Conservation (phyloP, 1,140 invertebrate genomes). For the Saccostrea glomerata region DNA sequence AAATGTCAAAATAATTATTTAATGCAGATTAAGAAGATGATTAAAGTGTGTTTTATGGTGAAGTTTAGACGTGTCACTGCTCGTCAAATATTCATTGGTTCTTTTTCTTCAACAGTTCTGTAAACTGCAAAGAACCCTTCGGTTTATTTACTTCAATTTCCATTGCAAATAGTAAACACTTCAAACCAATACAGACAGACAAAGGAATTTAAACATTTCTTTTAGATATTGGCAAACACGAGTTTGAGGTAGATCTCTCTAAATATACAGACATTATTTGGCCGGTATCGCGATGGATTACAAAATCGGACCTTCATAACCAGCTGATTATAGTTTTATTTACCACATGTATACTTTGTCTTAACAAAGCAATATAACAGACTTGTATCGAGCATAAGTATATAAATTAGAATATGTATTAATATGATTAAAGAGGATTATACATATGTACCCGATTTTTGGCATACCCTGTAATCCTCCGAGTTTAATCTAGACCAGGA, state of each 20-base stretch:
- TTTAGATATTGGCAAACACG: not conserved
- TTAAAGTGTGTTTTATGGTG: slow-evolving; percentile 11
- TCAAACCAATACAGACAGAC: not conserved
- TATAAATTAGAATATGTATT: not conserved
- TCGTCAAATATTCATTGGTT: not conserved
- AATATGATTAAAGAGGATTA: not conserved
- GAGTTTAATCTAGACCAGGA: not conserved
- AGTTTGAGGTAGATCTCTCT: not conserved
- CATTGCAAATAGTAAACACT: slow-evolving; percentile 21
- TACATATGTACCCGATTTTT: slow-evolving; percentile 6
- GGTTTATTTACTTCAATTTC: slow-evolving; percentile 1
- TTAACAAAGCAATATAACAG: not conserved
- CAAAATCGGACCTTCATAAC: not conserved
- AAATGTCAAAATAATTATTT: slow-evolving; percentile 37
- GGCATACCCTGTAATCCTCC: not conserved
- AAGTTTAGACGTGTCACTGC: slow-evolving; percentile 12
- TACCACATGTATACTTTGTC: no score
- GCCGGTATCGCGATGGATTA: not conserved
- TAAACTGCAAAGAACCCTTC: not conserved
- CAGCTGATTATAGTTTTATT: not conserved
- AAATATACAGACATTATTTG: not conserved
- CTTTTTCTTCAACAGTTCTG: slow-evolving; percentile 1
- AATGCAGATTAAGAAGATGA: slow-evolving; percentile 26
- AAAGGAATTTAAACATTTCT: not conserved
- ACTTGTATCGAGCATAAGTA: not conserved